A percentile compares a stretch with the other conserved stretches of the same genome.
Conservation (phyloP, 92 coral and sea anemone genomes). For the Anthopleura xanthogrammica region DNA sequence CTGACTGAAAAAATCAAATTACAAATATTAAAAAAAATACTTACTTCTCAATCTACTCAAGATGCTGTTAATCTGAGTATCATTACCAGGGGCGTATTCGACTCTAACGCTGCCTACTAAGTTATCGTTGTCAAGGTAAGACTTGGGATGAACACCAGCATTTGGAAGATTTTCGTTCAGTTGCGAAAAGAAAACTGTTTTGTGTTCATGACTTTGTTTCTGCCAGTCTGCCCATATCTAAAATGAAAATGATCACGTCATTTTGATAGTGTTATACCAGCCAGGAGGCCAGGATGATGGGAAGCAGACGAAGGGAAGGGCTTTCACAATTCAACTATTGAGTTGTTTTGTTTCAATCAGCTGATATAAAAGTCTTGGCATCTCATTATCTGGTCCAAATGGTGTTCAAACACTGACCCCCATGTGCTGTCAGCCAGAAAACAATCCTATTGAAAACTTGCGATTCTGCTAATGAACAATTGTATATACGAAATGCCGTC, state of each 20-base stretch:
- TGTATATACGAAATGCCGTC: too few species aligned
- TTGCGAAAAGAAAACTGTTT: conserved; percentile 20
- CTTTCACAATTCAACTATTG: background rate
- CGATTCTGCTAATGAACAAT: too few species aligned
- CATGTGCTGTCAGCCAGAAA: too few species aligned
- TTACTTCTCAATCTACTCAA: conserved; percentile 24
- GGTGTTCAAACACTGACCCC: too few species aligned
- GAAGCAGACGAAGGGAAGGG: background rate
- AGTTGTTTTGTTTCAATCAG: too few species aligned
- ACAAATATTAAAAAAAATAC: background rate
- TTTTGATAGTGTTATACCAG: background rate
- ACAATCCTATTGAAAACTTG: too few species aligned
- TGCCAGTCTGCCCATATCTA: conserved; percentile 84
- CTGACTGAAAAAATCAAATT: too few species aligned
- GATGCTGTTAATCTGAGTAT: conserved; percentile 2
- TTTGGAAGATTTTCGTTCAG: conserved; percentile 56
- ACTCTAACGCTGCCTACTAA: conserved; percentile 14
- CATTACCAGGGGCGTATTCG: conserved; percentile 13
- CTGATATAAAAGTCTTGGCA: too few species aligned
- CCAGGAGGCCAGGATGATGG: background rate
- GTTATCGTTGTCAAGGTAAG: conserved; percentile 32
- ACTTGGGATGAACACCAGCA: conserved; percentile 42
- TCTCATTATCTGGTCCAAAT: too few species aligned
- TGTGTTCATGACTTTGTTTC: conserved; percentile 42
- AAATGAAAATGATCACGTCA: background rate